These are phyloP conservation scores for Tribolium castaneum DNA, from an alignment of 1,140 invertebrate species.

Conservation along the genomic window DNA sequence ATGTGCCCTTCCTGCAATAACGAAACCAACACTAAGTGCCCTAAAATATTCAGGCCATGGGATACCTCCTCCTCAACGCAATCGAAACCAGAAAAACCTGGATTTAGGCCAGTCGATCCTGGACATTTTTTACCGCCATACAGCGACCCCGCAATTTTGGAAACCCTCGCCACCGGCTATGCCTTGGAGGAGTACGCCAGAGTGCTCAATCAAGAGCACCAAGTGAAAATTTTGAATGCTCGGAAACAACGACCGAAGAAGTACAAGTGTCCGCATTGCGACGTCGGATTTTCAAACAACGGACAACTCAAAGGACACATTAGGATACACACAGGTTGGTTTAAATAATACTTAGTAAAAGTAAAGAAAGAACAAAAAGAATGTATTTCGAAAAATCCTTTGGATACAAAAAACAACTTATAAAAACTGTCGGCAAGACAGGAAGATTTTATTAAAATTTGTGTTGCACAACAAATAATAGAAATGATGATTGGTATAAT, in stretches of 20 bases:
- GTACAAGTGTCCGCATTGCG: slow-evolving; percentile 88
- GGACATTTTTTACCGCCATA: slow-evolving; percentile 66
- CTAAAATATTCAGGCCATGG: slow-evolving; percentile 62
- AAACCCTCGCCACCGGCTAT: slow-evolving; percentile 68
- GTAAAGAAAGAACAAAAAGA: no score
- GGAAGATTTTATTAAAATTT: no score
- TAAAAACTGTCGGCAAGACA: no score
- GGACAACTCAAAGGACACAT: slow-evolving; percentile 92
- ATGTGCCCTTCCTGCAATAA: slow-evolving; percentile 21
- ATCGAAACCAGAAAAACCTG: slow-evolving; percentile 60
- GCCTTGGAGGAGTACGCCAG: slow-evolving; percentile 74
- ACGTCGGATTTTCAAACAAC: slow-evolving; percentile 92
- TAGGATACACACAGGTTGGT: slow-evolving; percentile 87
- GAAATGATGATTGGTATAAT: no score
- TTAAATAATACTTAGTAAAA: not conserved
- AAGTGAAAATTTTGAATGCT: slow-evolving; percentile 70
- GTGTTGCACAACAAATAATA: no score
- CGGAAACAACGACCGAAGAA: slow-evolving; percentile 88
- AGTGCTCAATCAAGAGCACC: slow-evolving; percentile 74
- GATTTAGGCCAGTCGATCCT: slow-evolving; percentile 47
- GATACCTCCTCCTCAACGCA: slow-evolving; percentile 66
- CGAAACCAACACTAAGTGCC: slow-evolving; percentile 45
- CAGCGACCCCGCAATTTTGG: slow-evolving; percentile 66
- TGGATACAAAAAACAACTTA: no score
- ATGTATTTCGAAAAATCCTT: no score